Percentiles rank a stretch among this genome's conserved stretches.
Conservation (phyloP, 2,113 vertebrate genomes). For the Chunga burmeisteri region DNA sequence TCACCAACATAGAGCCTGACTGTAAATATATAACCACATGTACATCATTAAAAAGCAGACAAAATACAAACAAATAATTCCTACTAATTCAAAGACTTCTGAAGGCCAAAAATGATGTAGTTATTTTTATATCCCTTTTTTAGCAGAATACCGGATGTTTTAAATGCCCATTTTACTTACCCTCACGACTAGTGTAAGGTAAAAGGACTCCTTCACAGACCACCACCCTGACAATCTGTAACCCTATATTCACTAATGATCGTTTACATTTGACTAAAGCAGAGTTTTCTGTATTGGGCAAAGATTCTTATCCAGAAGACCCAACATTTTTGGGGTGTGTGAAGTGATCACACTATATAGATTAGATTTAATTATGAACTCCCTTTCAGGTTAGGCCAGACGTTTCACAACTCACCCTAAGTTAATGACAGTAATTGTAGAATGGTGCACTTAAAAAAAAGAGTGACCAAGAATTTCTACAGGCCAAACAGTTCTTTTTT, state of each 20-base stretch:
- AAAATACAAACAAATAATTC: background rate
- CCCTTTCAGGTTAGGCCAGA: background rate
- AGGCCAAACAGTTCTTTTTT: background rate
- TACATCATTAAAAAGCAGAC: background rate
- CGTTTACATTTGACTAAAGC: background rate
- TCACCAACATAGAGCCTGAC: fast-evolving
- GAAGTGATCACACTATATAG: background rate
- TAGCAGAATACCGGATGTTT: background rate
- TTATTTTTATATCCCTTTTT: background rate
- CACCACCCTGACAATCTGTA: background rate
- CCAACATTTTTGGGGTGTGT: background rate
- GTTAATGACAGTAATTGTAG: background rate
- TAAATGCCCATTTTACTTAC: background rate
- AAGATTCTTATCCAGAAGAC: background rate
- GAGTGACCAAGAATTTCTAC: background rate
- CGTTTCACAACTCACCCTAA: background rate
- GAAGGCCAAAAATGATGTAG: background rate
- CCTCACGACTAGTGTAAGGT: background rate
- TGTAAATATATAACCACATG: background rate
- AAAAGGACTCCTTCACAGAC: background rate
- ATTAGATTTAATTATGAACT: background rate
- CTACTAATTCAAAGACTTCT: background rate
- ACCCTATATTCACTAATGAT: background rate
- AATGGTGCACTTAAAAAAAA: background rate
- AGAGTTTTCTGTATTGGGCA: background rate